Base-by-base conservation (phyloP, 1,140 invertebrate species). In the Orius insidiosus region DNA sequence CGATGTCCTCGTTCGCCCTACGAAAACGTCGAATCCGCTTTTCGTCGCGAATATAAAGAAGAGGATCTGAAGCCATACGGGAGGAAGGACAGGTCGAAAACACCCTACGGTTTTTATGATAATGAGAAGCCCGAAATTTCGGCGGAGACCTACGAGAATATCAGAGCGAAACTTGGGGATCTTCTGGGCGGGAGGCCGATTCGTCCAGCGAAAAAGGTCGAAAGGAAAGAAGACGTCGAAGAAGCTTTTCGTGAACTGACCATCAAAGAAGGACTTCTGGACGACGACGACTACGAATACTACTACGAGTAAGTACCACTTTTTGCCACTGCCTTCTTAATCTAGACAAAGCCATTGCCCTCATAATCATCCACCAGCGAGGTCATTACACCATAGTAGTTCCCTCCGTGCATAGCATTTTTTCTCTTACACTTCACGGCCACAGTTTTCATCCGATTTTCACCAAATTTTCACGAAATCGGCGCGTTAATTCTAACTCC, bases 181-280 rank as follows among this genome's bases (percentile, higher is more conserved):
- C 24, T 43, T n/a, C 24, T 43, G 6, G 41, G 41, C 9, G 41
- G 18, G 10, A 43, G 9, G 14, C 41, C 41, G 14, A n/a, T 3
- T 4, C 16, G 14, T 14, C 11, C 24, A 3, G n/a, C 19, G 31
- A 11, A 10, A 11, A 9, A 8, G 5, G 14, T 43, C 9, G 11
- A 16, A 2, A 18, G 10, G n/a, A 15, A n/a, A n/a, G 38, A 18
- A 10, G 41, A 15, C 4, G 41, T 43, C 10, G 41, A 43, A 31
- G 41, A 43, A 31, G 41, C 41, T 11, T 43, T 43, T 16, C 41
- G 31, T n/a, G 31, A 43, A n/a, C 11, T 43, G 24, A 19, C 41
- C 2, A 3, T 43, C n/a, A 18, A 43, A 11, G 41, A 24, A 31
- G 41, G 41, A 15, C n/a, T 43, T n/a, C 18, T 43, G 18, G 45